These are phyloP conservation scores for Sylvicapra grimmia DNA, from an alignment of 2,113 vertebrate genomes.

Conservation along the genomic window DNA sequence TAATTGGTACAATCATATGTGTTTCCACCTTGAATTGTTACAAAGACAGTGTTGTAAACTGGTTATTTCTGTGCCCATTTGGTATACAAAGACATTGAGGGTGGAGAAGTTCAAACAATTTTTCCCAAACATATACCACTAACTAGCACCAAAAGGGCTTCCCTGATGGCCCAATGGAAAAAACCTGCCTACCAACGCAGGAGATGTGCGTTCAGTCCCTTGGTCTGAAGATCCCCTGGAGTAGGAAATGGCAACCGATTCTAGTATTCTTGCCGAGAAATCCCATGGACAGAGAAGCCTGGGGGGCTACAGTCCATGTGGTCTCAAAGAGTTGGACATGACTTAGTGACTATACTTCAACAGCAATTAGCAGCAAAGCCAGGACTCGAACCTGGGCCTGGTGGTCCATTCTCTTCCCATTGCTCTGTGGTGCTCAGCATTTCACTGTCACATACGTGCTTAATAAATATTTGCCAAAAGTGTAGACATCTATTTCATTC, in stretches of 20 bases:
- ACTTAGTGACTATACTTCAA: background rate
- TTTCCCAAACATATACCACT: background rate
- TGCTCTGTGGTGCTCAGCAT: accelerated
- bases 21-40: background rate
- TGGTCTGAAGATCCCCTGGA: background rate
- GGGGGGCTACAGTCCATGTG: background rate
- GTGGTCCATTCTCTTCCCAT: background rate
- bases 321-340: background rate
- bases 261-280: background rate
- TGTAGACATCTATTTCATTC: background rate
- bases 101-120: background rate
- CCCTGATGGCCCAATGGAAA: background rate
- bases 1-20: accelerated
- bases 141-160: background rate
- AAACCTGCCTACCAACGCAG: background rate
- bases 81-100: background rate
- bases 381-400: background rate
- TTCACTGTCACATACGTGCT: accelerated
- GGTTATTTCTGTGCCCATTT: background rate
- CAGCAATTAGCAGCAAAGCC: background rate
- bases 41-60: background rate
- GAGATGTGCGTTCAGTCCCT: background rate
- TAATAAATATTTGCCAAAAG: background rate
- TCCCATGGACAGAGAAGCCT: background rate
- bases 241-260: background rate